These are phyloP conservation scores for Micrastur ruficollis DNA, from an alignment of 2,797 vertebrate genomes.

Conservation along the genomic window DNA sequence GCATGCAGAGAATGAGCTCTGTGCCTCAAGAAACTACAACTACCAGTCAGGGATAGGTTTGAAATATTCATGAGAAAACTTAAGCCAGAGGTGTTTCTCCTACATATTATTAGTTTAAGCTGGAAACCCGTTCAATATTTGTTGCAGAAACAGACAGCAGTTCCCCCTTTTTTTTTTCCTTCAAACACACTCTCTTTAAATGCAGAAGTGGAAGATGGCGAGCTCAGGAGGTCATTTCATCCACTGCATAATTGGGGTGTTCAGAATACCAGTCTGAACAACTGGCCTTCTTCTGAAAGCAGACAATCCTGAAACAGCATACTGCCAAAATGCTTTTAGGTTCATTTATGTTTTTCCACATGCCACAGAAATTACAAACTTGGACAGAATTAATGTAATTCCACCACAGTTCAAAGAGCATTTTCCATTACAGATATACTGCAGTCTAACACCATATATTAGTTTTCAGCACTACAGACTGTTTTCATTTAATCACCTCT, in stretches of 20 bases:
- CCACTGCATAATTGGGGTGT: neutral
- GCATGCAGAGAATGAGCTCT: neutral
- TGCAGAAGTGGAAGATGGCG: neutral
- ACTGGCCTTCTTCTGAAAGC: neutral
- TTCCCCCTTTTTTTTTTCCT: neutral
- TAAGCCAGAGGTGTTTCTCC: conserved; percentile 1
- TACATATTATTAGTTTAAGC: conserved; percentile 16
- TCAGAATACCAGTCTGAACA: neutral
- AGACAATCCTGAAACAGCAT: neutral
- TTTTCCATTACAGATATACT: neutral
- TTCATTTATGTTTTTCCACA: neutral
- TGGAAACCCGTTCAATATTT: conserved; percentile 24
- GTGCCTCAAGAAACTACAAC: conserved; percentile 12
- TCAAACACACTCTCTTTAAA: neutral
- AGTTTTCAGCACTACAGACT: neutral
- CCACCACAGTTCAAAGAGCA: neutral
- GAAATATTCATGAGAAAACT: conserved; percentile 46
- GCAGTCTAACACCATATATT: neutral
- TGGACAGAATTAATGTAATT: neutral
- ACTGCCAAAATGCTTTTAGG: neutral
- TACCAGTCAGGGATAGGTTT: neutral
- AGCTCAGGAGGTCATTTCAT: neutral
- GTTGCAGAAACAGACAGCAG: neutral
- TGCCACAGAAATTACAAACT: neutral
- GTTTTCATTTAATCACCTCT: neutral